These are phyloP conservation scores for Theocolax elegans DNA, from an alignment of 1,140 invertebrate species.

Conservation along the genomic window DNA sequence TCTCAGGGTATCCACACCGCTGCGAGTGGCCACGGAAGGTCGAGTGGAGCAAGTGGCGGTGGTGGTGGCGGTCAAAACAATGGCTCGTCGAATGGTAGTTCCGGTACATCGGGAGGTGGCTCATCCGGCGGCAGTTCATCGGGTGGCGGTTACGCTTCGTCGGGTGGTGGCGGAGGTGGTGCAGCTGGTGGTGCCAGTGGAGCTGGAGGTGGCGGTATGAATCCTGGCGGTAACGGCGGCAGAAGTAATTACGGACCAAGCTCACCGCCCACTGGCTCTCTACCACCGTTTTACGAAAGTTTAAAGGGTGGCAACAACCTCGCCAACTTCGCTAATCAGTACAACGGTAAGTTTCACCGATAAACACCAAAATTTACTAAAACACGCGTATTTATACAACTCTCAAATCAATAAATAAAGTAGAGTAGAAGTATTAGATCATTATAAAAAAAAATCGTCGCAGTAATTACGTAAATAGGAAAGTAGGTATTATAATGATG, in stretches of 20 bases:
- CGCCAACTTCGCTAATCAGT: constrained; percentile 72
- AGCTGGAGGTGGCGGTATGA: constrained; percentile 77
- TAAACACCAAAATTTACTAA: too few relatives aligned
- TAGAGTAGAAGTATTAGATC: too few relatives aligned
- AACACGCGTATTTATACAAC: too few relatives aligned
- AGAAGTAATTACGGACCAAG: constrained; percentile 85
- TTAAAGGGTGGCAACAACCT: constrained; percentile 76
- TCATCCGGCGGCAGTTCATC: constrained; percentile 64
- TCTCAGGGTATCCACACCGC: constrained; percentile 70
- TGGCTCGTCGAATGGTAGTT: constrained; percentile 65
- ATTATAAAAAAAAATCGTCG: too few relatives aligned
- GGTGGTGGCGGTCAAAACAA: constrained; percentile 72
- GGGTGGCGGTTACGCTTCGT: constrained; percentile 64
- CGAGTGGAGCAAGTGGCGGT: constrained; percentile 59
- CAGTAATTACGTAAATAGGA: too few relatives aligned
- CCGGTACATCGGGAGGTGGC: constrained; percentile 59
- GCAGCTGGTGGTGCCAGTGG: constrained; percentile 72
- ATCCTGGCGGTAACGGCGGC: constrained; percentile 76
- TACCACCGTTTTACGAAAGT: constrained; percentile 87
- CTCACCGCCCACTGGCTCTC: constrained; percentile 82
- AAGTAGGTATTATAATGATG: too few relatives aligned
- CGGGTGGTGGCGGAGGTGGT: constrained; percentile 65
- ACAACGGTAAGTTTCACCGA: constrained; percentile 62
- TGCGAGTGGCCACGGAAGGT: constrained; percentile 70
- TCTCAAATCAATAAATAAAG: too few relatives aligned